Conservation (phyloP, 2,797 vertebrate genomes). For the Bufotes viridis region DNA sequence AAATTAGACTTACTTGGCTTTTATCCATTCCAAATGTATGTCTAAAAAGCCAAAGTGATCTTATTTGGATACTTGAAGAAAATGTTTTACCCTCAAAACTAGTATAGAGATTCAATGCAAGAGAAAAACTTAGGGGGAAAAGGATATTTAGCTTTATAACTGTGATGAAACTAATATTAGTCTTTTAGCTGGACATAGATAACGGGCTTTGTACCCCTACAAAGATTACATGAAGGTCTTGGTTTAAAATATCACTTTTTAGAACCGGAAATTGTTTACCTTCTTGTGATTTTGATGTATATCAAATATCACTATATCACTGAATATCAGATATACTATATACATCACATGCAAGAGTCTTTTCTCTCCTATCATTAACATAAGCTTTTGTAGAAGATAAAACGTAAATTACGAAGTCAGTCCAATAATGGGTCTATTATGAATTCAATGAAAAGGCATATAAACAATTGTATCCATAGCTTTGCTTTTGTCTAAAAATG, state of each 20-base stretch:
- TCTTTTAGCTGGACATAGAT: background rate
- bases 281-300: background rate
- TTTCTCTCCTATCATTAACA: slow-evolving; percentile 46
- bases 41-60: background rate
- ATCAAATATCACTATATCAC: background rate
- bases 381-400: slow-evolving; percentile 36
- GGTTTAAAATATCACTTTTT: background rate
- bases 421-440: slow-evolving; percentile 52
- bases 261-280: background rate
- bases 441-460: slow-evolving; percentile 33
- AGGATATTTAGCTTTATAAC: background rate
- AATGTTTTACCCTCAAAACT: background rate
- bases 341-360: slow-evolving; percentile 9
- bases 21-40: background rate
- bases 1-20: background rate
- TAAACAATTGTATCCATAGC: slow-evolving; percentile 48
- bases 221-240: background rate
- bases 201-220: no score
- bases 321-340: background rate
- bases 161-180: background rate
- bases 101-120: background rate
- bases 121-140: no score
- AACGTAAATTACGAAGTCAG: slow-evolving; percentile 51
- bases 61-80: background rate
- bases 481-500: slow-evolving; percentile 54